Evolutionary conservation across 2,797 vertebrate genomes (phyloP), one percentile per base, ranked within the genome.

Genomic region (Gallinago solitaria): DNA sequence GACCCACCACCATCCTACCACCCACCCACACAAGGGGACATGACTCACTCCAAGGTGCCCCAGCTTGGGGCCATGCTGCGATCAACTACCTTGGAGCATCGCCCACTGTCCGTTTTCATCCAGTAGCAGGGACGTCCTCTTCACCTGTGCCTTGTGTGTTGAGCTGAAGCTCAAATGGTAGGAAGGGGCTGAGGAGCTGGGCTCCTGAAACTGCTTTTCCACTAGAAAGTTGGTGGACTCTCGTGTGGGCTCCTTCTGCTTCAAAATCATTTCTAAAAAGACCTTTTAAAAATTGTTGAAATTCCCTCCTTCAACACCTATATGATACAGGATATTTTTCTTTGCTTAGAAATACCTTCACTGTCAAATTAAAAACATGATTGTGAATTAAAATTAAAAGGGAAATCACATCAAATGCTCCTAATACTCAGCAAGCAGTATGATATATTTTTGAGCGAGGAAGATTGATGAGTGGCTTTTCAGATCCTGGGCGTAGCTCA

Each of bases 71-170:
- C 8, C 11, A 65, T 33, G 33, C 11, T 64, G 33, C 0, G 2
- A 33, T 5, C 15, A 6, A 7, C 11, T 54, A 12, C 63, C 45
- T 64, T 0, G 0, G 18, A 54, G 3, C n/a, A 57, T 21, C 0
- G 0, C 53, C 24, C 9, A 18, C 35, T 2, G 1, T 45, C 57
- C 56, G 16, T 60, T 27, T 16, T 59, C 71, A 59, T 17, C 24
- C 9, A 18, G 27, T 14, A 75, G 5, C 39, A 54, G 10, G 11
- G 35, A 2, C 35, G 11, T 7, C 18, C 48, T 21, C 12, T 70
- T 75, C n/a, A 57, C 13, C 7, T 45, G 45, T 74, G 60, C 37
- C 33, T 33, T 48, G 24, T 48, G 24, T 18, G 7, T 43, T 78
- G 33, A 74, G 50, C 12, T 65, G 59, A 70, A 83, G 28, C 18